Base-by-base conservation (phyloP, 2,797 vertebrate genomes). In the Denticeps clupeoides region DNA sequence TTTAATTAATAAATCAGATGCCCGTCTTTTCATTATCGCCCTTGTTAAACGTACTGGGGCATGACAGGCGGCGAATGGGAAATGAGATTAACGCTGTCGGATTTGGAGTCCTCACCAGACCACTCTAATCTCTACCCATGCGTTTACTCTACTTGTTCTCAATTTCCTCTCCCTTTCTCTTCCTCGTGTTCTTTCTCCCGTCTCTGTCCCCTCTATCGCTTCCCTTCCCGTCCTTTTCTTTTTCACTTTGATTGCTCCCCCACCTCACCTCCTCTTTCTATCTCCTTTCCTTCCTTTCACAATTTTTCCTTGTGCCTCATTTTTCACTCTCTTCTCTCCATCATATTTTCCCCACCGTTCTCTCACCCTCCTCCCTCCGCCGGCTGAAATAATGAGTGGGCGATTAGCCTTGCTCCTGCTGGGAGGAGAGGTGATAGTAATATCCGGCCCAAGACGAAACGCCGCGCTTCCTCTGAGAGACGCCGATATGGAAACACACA, bases 1-100 rank as follows among this genome's bases (percentile, higher is more conserved):
- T 82, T 80, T 70, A 79, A 80, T 80, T 80, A 80, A 81, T 73
- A 72, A 72, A 61, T 67, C 64, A 66, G 64, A 74, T 69, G 68
- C 71, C 66, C 71, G 70, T 77, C 71, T 58, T 67, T 62, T 68
- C 65, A 77, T 80, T 80, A 81, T 79, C 71, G 59, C 65, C 66
- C 71, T 61, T 53, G 73, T 79, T 76, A 72, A 74, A 73, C 58
- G 71, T 73, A 71, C 60, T 73, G 73, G 69, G 67, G 75, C 69
- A 47, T 74, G 63, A 72, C 73, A 57, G 65, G 59, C 61, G 51
- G 72, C 37, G 9, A 74, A 74, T 67, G 22, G 62, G 59, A 65
- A 65, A 71, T 67, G 59, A 80, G 74, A 78, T 75, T 68, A 80
- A 72, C 60, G 47, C 60, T 42, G 70, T 78, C 70, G 60, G 74